These are phyloP conservation scores for Laterallus jamaicensis DNA, from an alignment of 2,113 vertebrate species.

Conservation along the genomic window DNA sequence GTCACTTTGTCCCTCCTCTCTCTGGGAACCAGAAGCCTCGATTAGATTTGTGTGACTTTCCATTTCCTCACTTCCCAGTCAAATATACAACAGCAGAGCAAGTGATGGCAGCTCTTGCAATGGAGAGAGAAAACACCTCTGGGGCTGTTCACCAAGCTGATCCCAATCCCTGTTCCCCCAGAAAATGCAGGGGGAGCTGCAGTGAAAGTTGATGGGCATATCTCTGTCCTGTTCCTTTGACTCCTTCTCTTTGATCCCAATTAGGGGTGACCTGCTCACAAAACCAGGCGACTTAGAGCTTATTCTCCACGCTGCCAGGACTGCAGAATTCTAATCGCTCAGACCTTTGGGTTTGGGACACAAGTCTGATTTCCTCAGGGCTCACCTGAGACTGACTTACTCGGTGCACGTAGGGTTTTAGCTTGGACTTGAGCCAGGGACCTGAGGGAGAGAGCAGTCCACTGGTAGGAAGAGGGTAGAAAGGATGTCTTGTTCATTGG, in stretches of 20 bases:
- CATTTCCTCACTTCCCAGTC: neutral
- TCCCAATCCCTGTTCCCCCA: too few species aligned
- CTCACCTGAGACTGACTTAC: neutral
- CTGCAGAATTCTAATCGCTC: neutral
- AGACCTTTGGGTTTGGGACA: neutral
- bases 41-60: neutral
- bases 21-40: neutral
- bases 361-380: neutral
- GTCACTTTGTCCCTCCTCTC: conserved; percentile 26
- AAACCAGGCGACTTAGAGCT: neutral
- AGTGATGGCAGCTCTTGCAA: neutral
- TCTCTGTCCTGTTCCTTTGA: neutral
- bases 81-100: neutral
- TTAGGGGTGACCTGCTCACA: neutral
- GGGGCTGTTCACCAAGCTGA: neutral
- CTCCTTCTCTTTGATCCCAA: neutral
- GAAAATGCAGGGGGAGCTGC: neutral
- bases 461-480: neutral
- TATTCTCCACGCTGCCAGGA: neutral
- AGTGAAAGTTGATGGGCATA: neutral
- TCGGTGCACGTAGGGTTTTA: neutral
- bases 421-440: neutral
- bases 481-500: neutral
- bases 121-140: neutral
- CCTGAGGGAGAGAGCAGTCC: neutral